Evolutionary conservation across 2,888 invertebrate genomes (phyloP).

Genomic region (Tetheella fluctuosa): DNA sequence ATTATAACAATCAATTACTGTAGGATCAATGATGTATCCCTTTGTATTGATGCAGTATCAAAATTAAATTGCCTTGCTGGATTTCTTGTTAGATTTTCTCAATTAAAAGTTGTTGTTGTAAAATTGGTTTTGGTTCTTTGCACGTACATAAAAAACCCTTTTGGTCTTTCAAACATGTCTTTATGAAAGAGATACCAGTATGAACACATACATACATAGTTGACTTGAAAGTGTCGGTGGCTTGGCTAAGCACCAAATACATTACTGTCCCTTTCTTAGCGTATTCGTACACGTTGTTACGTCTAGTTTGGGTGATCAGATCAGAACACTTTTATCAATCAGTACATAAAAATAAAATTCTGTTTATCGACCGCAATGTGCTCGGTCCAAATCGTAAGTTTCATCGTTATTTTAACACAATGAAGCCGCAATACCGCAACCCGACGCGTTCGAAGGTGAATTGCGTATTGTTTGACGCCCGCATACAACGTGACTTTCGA

Average conservation of each 20-base stretch:
- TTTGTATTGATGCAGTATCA: not conserved
- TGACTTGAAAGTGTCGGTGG: not conserved
- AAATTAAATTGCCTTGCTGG: not conserved
- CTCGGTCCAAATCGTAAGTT: conserved; percentile 70
- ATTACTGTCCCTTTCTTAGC: not conserved
- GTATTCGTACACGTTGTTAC: not conserved
- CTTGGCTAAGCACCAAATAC: not conserved
- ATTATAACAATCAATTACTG: not conserved
- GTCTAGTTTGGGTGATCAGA: conserved; percentile 32
- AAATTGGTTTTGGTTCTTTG: no score
- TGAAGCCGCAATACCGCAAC: conserved; percentile 84
- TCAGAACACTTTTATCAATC: conserved; percentile 47
- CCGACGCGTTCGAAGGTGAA: conserved; percentile 82
- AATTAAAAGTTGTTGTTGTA: not conserved
- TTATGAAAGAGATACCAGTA: no score
- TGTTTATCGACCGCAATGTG: conserved; percentile 68
- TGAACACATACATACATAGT: no score
- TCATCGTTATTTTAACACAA: conserved; percentile 81
- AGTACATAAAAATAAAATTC: conserved; percentile 51
- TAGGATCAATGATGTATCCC: not conserved
- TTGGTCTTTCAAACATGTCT: no score
- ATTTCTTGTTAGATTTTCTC: not conserved
- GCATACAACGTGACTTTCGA: conserved; percentile 76
- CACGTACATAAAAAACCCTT: no score
- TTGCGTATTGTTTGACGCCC: conserved; percentile 83